Evolutionary conservation across 2,113 vertebrate species (phyloP).

Genomic region (Heterocephalus glaber): DNA sequence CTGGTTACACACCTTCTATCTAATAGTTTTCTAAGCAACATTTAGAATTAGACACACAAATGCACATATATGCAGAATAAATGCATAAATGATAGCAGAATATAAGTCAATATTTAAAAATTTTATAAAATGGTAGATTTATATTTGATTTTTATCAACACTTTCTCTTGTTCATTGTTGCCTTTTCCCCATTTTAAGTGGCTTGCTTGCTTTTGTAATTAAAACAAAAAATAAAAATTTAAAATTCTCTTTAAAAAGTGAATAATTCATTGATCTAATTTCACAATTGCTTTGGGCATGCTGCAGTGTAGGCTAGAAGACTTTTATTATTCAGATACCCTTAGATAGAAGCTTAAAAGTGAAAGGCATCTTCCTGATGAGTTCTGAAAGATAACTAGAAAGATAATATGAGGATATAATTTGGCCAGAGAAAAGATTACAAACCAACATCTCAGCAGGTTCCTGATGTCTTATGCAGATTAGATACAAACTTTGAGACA

Average conservation of each 20-base stretch:
- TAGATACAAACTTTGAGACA: neutral
- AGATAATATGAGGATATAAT: conserved; percentile 28
- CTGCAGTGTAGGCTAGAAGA: neutral
- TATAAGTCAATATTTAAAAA: neutral
- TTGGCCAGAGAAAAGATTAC: conserved; percentile 38
- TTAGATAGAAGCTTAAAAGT: neutral
- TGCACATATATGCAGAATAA: neutral
- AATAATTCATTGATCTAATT: conserved; percentile 11
- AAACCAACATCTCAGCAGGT: neutral
- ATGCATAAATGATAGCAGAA: neutral
- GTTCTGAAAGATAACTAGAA: neutral
- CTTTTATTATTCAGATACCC: neutral
- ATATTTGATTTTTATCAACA: neutral
- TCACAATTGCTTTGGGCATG: neutral
- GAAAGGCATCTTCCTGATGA: neutral
- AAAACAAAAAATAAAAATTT: neutral
- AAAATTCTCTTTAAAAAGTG: neutral
- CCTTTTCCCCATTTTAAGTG: neutral
- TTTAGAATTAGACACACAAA: neutral
- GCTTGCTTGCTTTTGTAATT: neutral
- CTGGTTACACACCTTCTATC: neutral
- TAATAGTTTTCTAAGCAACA: neutral
- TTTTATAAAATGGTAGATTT: conserved; percentile 8
- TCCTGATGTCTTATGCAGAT: neutral
- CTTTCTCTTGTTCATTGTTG: neutral